Evolutionary conservation across 2,888 invertebrate genomes (phyloP).

Genomic region (Neoascia interrupta): DNA sequence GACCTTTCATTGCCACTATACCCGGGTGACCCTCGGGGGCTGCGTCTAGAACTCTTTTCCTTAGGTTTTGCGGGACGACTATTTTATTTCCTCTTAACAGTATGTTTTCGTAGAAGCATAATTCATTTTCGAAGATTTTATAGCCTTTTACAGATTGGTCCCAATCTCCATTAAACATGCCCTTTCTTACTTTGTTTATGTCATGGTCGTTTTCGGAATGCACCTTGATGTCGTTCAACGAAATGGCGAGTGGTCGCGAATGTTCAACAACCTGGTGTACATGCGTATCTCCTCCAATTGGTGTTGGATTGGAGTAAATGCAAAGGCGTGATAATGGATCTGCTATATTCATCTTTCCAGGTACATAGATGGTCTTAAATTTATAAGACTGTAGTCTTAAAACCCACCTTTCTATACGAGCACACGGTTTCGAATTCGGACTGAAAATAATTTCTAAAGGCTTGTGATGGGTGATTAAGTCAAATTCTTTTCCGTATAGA

Average conservation of each 20-base stretch:
- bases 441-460: no score
- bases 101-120: conserved; percentile 28
- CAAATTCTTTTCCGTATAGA: no score
- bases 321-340: no score
- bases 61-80: background rate
- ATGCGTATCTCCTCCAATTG: conserved; percentile 72
- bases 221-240: conserved; percentile 14
- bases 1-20: no score
- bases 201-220: conserved; percentile 14
- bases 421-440: no score
- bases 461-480: conserved; percentile 70
- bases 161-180: conserved; percentile 7
- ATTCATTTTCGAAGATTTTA: conserved; percentile 25
- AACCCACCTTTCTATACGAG: no score
- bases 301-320: no score
- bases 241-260: background rate
- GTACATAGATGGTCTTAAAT: conserved; percentile 64
- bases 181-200: background rate
- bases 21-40: conserved; percentile 75
- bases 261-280: conserved; percentile 7
- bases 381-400: conserved; percentile 67
- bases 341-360: no score
- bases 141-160: conserved; percentile 2
- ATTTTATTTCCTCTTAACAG: conserved; percentile 11
- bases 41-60: conserved; percentile 10